Conservation (phyloP, 2,797 vertebrate genomes). For the Muscicapa comitata region DNA sequence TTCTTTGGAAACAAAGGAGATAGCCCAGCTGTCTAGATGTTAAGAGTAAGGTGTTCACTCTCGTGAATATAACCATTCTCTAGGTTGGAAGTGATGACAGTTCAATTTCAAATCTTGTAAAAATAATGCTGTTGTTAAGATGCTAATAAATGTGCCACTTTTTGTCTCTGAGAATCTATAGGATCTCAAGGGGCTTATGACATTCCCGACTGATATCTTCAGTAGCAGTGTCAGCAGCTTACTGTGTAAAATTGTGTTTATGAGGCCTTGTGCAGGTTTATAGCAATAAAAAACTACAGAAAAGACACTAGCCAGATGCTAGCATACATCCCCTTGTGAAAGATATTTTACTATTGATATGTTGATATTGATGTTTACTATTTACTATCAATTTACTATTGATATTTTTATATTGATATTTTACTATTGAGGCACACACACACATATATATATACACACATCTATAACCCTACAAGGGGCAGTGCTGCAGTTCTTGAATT, state of each 20-base stretch:
- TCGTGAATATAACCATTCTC: not conserved
- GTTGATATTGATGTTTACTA: too few relatives aligned
- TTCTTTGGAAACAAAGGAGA: not conserved
- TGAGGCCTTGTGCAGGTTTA: not conserved
- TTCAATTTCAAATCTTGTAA: not conserved
- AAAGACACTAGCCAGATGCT: not conserved
- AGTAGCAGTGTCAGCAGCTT: accelerated
- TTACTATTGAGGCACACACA: too few relatives aligned
- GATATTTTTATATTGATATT: too few relatives aligned
- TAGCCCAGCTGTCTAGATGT: not conserved
- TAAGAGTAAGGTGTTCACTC: not conserved
- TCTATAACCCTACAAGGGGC: not conserved
- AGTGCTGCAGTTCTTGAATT: not conserved
- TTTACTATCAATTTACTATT: too few relatives aligned
- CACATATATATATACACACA: too few relatives aligned
- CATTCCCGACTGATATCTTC: not conserved
- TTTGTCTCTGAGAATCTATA: not conserved
- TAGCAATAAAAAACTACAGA: not conserved
- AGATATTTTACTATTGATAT: not conserved
- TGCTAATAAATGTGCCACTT: not conserved
- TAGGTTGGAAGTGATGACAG: not conserved
- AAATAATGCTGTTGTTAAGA: not conserved
- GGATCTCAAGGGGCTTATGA: not conserved
- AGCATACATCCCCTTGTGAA: not conserved
- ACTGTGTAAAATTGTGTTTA: not conserved